A percentile compares a stretch with the other conserved stretches of the same genome.
These are phyloP conservation scores for Gorsachius magnificus DNA, from an alignment of 2,797 vertebrate species.

Conservation along the genomic window DNA sequence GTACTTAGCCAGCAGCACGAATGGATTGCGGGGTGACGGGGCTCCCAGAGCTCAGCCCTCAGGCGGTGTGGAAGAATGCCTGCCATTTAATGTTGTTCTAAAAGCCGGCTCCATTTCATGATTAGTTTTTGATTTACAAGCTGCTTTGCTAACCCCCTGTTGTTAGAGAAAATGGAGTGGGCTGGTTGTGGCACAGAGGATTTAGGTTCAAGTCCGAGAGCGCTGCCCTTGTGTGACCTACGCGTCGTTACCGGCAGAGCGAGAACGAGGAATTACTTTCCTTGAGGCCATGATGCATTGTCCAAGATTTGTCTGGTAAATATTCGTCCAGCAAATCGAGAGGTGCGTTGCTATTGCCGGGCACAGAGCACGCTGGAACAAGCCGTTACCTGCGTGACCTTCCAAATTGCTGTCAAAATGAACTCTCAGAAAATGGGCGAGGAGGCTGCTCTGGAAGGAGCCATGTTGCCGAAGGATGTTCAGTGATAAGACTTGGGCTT, in stretches of 20 bases:
- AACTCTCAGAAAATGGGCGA: not conserved
- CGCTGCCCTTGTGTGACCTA: not conserved
- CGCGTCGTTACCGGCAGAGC: not conserved
- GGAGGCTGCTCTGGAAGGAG: not conserved
- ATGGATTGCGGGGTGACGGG: not conserved
- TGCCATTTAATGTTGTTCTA: not conserved
- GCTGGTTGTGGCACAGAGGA: not conserved
- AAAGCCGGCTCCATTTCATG: not conserved
- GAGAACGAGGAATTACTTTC: not conserved
- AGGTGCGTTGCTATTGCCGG: accelerated
- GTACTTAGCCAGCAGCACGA: not conserved
- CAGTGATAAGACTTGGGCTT: not conserved
- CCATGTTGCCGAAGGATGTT: not conserved
- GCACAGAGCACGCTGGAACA: accelerated
- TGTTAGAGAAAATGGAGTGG: not conserved
- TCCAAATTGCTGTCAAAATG: not conserved
- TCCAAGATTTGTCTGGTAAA: not conserved
- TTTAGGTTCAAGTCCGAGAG: not conserved
- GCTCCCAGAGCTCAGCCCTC: not conserved
- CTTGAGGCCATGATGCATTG: not conserved
- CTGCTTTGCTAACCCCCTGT: not conserved
- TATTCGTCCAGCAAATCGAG: not conserved
- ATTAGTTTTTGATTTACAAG: not conserved
- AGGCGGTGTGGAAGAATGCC: not conserved
- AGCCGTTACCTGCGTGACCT: not conserved